phyloP scores from a whole-genome alignment of 2,888 invertebrate genomes.

The Cosmopolites sordidus region DNA sequence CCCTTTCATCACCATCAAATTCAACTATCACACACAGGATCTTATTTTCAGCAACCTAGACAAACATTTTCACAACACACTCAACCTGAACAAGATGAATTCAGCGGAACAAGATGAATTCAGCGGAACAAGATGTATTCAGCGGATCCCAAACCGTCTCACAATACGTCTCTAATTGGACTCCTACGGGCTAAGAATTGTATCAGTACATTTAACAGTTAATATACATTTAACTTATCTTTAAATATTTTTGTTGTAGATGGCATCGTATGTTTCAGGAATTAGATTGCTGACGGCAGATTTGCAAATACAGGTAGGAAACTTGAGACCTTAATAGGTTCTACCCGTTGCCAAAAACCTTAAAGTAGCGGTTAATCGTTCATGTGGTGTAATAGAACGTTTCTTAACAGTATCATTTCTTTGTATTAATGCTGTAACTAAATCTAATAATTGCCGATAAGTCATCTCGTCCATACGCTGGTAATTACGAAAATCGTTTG shows the following conservation, averaged over 20 bases:
- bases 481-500: slow-evolving; percentile 18
- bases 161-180: slow-evolving; percentile 1
- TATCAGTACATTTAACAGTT: slow-evolving; percentile 10
- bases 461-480: too few relatives aligned
- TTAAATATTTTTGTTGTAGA: slow-evolving; percentile 9
- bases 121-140: slow-evolving; percentile 4
- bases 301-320: slow-evolving; percentile 9
- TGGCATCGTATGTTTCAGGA: background rate
- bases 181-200: background rate
- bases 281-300: background rate
- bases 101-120: too few relatives aligned
- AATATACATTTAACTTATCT: too few relatives aligned
- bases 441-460: too few relatives aligned
- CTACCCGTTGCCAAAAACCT: too few relatives aligned
- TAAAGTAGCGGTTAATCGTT: slow-evolving; percentile 9
- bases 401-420: too few relatives aligned
- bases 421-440: too few relatives aligned
- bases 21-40: slow-evolving; percentile 3
- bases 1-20: slow-evolving; percentile 8
- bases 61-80: slow-evolving; percentile 10
- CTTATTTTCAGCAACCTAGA: slow-evolving; percentile 5
- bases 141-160: background rate
- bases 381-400: too few relatives aligned
- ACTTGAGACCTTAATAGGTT: slow-evolving; percentile 13
- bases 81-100: too few relatives aligned